A percentile compares a stretch with the other conserved stretches of the same genome.
These are phyloP conservation scores for Sinonovacula constricta DNA, from an alignment of 1,140 invertebrate species.

Conservation along the genomic window DNA sequence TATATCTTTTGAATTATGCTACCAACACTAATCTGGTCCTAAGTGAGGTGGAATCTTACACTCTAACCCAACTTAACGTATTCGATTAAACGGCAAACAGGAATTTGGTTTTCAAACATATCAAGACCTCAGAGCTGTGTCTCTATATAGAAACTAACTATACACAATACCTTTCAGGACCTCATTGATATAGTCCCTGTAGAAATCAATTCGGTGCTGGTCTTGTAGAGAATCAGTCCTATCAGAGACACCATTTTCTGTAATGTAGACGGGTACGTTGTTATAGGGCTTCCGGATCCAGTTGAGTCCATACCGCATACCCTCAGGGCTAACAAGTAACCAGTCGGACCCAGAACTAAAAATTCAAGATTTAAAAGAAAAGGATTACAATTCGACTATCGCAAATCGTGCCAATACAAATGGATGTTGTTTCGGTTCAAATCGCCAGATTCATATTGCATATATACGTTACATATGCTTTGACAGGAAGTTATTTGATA, in stretches of 20 bases:
- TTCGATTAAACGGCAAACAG: not conserved
- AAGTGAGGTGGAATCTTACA: no score
- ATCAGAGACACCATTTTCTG: constrained; percentile 85
- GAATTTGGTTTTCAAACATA: not conserved
- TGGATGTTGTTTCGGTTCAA: no score
- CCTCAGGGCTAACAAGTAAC: constrained; percentile 82
- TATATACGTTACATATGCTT: no score
- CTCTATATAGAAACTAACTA: not conserved
- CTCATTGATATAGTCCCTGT: constrained; percentile 82
- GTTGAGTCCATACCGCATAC: constrained; percentile 83
- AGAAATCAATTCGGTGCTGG: constrained; percentile 80
- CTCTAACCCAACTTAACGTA: no score
- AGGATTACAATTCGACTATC: no score
- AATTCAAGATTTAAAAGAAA: constrained; percentile 1
- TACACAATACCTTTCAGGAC: constrained; percentile 80
- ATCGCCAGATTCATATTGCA: no score
- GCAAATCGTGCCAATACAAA: no score
- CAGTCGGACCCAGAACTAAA: constrained; percentile 67
- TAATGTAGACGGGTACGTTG: constrained; percentile 83
- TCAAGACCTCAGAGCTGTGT: not conserved
- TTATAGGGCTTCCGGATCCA: constrained; percentile 83
- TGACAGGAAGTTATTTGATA: no score
- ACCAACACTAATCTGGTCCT: no score
- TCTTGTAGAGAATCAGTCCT: constrained; percentile 80
- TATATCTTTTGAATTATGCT: no score